These are phyloP conservation scores for Microdon myrmicae DNA, from an alignment of 2,888 invertebrate genomes.

Conservation along the genomic window DNA sequence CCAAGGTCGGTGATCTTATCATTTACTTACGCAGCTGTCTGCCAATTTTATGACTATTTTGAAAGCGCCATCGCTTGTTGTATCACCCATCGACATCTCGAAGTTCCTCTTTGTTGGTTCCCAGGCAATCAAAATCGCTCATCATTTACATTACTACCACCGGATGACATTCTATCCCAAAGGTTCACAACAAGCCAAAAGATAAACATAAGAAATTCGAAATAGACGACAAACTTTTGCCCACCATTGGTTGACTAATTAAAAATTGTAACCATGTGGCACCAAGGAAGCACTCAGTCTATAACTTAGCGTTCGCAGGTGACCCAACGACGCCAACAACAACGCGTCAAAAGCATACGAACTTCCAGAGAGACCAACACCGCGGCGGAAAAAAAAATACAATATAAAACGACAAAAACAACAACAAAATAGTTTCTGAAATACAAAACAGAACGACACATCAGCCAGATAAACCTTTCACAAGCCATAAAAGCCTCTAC, in stretches of 20 bases:
- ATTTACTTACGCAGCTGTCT: too few species aligned
- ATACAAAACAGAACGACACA: too few species aligned
- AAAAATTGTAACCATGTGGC: constrained; percentile 50
- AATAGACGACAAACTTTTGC: constrained; percentile 36
- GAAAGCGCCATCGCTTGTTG: constrained; percentile 8
- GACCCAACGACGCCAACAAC: constrained; percentile 1
- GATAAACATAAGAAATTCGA: background rate
- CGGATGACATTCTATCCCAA: constrained; percentile 6
- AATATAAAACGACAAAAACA: constrained; percentile 1
- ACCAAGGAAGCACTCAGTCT: constrained; percentile 30
- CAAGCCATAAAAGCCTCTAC: constrained; percentile 36
- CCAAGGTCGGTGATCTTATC: too few species aligned
- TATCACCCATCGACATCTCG: constrained; percentile 4
- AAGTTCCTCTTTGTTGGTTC: too few species aligned
- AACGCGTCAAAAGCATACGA: background rate
- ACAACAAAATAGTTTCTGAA: too few species aligned
- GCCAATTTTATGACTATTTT: constrained; percentile 28
- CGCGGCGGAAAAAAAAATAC: constrained; percentile 5
- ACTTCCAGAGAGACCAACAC: constrained; percentile 6
- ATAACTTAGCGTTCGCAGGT: constrained; percentile 24
- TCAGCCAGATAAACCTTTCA: constrained; percentile 48
- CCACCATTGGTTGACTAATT: constrained; percentile 40
- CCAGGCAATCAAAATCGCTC: background rate
- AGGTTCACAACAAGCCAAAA: background rate
- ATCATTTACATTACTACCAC: background rate